These are phyloP conservation scores for Tetrax tetrax DNA, from an alignment of 2,113 vertebrate genomes.

Conservation along the genomic window DNA sequence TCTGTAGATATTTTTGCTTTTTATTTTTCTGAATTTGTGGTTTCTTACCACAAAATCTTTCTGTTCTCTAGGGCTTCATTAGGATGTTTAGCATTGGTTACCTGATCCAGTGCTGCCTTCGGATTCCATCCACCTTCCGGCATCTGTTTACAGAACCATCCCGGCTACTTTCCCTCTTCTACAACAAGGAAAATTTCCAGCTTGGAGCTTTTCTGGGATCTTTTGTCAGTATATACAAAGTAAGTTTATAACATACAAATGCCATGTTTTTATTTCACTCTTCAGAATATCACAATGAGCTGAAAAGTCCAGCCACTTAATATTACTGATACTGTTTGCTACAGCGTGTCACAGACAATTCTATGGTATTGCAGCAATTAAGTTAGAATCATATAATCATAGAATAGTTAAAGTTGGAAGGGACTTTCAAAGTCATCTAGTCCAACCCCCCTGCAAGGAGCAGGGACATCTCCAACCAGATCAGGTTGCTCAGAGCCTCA, in stretches of 20 bases:
- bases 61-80: conserved; percentile 87
- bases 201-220: conserved; percentile 95
- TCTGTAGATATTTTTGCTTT: background rate
- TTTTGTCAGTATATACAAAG: conserved; percentile 99
- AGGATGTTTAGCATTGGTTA: conserved; percentile 98
- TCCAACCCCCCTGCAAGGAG: too few relatives aligned
- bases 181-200: conserved; percentile 98
- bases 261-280: background rate
- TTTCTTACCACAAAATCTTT: background rate
- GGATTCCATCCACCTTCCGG: conserved; percentile 91
- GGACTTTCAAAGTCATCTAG: too few relatives aligned
- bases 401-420: too few relatives aligned
- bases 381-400: too few relatives aligned
- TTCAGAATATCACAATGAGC: background rate
- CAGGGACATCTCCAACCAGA: too few relatives aligned
- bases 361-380: background rate
- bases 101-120: conserved; percentile 97
- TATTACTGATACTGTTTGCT: background rate
- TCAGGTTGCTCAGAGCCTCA: too few relatives aligned
- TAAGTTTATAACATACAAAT: conserved; percentile 59
- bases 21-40: background rate
- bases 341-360: background rate
- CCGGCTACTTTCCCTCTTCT: conserved; percentile 90
- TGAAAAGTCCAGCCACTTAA: background rate
- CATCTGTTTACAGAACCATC: conserved; percentile 94